Conservation (phyloP, 2,888 invertebrate species). For the Euzophera pinguis region DNA sequence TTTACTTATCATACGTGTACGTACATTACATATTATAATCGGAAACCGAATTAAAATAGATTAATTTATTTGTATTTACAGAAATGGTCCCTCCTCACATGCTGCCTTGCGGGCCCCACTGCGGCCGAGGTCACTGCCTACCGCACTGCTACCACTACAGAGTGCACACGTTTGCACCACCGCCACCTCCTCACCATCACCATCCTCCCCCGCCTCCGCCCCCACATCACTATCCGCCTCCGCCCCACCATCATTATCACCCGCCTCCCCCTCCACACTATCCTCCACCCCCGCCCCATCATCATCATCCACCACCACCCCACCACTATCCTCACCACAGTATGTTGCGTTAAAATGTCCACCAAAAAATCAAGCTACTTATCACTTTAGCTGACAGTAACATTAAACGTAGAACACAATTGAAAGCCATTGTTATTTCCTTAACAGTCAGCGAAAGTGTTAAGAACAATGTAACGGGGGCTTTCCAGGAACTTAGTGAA, state of each 20-base stretch:
- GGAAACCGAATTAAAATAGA: no score
- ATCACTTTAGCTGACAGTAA: no score
- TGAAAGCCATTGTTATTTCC: no score
- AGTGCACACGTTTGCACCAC: not conserved
- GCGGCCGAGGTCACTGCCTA: not conserved
- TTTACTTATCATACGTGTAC: no score
- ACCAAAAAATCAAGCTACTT: no score
- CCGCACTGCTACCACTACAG: conserved; percentile 5
- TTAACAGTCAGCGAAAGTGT: no score
- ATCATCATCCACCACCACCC: not conserved
- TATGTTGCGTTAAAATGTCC: not conserved
- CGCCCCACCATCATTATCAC: not conserved
- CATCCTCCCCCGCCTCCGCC: not conserved
- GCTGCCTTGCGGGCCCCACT: not conserved
- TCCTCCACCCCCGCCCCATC: not conserved
- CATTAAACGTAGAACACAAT: no score
- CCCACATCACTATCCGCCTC: not conserved
- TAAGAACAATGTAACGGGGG: no score
- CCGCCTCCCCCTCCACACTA: not conserved
- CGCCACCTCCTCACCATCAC: not conserved
- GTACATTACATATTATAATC: no score
- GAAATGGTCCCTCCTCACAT: not conserved
- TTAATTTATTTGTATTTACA: not conserved
- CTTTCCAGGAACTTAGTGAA: no score
- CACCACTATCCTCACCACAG: not conserved